Evolutionary conservation across 1,140 invertebrate genomes (phyloP).

Genomic region (Rhyzopertha dominica): DNA sequence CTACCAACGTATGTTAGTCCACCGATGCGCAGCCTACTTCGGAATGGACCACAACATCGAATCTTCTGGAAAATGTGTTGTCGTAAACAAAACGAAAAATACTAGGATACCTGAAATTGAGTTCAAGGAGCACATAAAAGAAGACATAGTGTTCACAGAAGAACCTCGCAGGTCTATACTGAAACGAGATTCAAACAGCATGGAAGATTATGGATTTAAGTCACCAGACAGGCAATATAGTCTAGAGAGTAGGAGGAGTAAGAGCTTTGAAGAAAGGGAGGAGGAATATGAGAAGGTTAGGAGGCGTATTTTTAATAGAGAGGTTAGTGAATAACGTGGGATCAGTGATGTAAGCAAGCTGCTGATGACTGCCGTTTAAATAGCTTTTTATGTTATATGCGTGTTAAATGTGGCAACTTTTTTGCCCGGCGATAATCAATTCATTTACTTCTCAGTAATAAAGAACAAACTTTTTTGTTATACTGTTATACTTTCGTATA

Average conservation of each 20-base stretch:
- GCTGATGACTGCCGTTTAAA: constrained; percentile 1
- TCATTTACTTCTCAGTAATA: too few species aligned
- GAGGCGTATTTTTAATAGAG: constrained; percentile 71
- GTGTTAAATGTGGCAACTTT: too few species aligned
- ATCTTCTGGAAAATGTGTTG: constrained; percentile 75
- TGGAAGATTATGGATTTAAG: constrained; percentile 65
- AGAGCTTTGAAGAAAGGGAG: constrained; percentile 87
- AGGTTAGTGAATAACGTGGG: constrained; percentile 30
- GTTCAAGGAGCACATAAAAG: constrained; percentile 59
- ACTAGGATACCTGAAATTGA: constrained; percentile 64
- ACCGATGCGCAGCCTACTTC: constrained; percentile 88
- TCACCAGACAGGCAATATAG: constrained; percentile 56
- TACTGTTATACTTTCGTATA: not conserved
- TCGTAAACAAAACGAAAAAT: constrained; percentile 73
- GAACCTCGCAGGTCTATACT: constrained; percentile 71
- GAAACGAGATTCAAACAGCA: constrained; percentile 75
- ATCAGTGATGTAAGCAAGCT: not conserved
- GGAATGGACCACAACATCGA: constrained; percentile 93
- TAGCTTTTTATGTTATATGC: constrained; percentile 1
- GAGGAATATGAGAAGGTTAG: constrained; percentile 80
- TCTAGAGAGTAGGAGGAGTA: constrained; percentile 67
- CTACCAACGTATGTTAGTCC: constrained; percentile 92
- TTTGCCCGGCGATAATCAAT: too few species aligned
- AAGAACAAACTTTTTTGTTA: too few species aligned
- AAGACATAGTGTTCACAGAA: constrained; percentile 56